Base-by-base conservation (phyloP, 1,140 invertebrate species). In the Homarus americanus region DNA sequence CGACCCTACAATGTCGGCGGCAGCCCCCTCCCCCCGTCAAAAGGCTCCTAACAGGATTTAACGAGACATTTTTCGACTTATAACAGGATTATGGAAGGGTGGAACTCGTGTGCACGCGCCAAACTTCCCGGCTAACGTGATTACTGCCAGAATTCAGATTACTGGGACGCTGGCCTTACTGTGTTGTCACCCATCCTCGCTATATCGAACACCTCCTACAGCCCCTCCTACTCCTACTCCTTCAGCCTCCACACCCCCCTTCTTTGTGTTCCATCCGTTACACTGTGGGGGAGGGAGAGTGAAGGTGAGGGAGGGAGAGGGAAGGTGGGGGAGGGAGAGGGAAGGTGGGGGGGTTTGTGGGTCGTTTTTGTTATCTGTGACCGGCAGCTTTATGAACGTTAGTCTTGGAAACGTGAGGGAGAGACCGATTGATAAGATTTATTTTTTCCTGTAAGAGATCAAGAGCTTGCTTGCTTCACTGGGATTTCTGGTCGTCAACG, bases 71-170 rank as follows among this genome's bases (percentile, higher is more conserved):
- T 83, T 83, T 83, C 80, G 80, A 66, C 80, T 58, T 83, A 66
- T 83, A 83, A 83, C 80, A 66, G 36, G 80, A 83, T 83, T 83
- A 83, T 38, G 28, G 38, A 83, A 83, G 80, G 80, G 80, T 83
- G 80, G 80, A 69, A 83, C 80, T 83, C 80, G 53, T 63, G 53
- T 83, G 80, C 80, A 36, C 80, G 58, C 80, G 53, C 58, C 80
- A 83, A 83, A 83, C 80, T 83, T 83, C 63, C 80, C 63, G 53
- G 53, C 80, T 83, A 83, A 83, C 63, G 63, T 66, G 80, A 83
- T 83, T 83, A 83, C 80, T 58, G 80, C 53, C 36, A 83, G 80
- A 66, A 83, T 83, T 83, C 80, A 83, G 80, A 83, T 83, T 83
- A 83, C 63, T 40, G 75, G 75, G 75, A 78, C n/a, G 5, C 15